Conservation (phyloP, 2,113 vertebrate genomes). For the Saiga tatarica region DNA sequence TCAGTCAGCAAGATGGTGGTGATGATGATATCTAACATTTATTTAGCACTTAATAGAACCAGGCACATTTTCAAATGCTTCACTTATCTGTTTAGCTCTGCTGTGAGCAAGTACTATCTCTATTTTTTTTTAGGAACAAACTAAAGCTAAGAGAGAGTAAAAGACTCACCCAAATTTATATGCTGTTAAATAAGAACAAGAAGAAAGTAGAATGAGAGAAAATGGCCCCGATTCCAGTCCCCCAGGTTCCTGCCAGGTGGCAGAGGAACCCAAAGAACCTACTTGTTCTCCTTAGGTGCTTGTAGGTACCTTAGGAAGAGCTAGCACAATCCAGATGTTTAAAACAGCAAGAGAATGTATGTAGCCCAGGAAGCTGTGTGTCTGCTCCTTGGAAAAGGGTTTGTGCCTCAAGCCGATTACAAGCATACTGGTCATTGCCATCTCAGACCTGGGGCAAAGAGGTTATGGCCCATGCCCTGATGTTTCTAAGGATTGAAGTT, state of each 20-base stretch:
- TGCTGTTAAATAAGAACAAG: background rate
- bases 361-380: too few relatives aligned
- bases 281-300: background rate
- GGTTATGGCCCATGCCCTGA: background rate
- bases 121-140: background rate
- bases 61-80: background rate
- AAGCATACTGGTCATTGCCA: background rate
- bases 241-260: background rate
- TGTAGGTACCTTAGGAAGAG: background rate
- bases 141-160: background rate
- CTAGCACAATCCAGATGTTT: background rate
- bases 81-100: background rate
- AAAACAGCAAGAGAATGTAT: background rate
- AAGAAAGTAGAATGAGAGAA: background rate
- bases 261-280: background rate
- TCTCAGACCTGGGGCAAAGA: background rate
- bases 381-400: background rate
- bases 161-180: background rate
- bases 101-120: background rate
- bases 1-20: background rate
- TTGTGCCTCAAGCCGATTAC: background rate
- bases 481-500: background rate
- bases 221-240: background rate
- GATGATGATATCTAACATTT: background rate
- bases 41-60: background rate